These are phyloP conservation scores for Otis tarda DNA, from an alignment of 2,113 vertebrate species.

Conservation along the genomic window DNA sequence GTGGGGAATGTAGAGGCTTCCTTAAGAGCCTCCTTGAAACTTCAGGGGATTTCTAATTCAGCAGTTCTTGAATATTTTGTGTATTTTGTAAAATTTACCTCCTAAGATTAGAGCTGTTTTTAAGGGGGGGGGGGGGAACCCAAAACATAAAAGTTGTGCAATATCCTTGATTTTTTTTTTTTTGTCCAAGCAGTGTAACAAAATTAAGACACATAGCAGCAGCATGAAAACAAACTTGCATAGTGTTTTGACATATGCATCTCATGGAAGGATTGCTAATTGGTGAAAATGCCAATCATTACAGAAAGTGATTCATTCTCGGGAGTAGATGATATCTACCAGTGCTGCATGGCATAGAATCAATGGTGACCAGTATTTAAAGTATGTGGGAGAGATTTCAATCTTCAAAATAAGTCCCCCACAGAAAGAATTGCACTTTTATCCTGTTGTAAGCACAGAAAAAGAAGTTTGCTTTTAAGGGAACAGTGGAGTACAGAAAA, in stretches of 20 bases:
- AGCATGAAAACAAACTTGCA: background rate
- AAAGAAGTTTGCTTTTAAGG: background rate
- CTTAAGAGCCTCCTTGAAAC: background rate
- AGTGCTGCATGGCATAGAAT: background rate
- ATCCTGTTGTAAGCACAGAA: background rate
- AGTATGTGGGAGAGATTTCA: background rate
- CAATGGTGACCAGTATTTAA: background rate
- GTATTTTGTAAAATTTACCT: background rate
- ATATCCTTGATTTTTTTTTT: background rate
- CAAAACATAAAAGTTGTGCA: background rate
- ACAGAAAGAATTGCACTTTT: background rate
- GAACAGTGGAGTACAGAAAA: background rate
- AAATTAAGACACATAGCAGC: background rate
- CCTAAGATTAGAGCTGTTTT: background rate
- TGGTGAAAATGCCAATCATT: slow-evolving; percentile 29
- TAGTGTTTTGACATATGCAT: slow-evolving; percentile 32
- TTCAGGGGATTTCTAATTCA: background rate
- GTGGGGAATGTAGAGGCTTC: background rate
- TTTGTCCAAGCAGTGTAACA: background rate
- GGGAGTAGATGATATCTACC: background rate
- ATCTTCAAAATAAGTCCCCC: background rate
- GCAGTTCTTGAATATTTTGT: background rate
- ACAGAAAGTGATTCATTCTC: background rate
- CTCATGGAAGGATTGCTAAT: slow-evolving; percentile 26
- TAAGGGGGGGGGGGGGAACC: background rate